Conservation (phyloP, 2,797 vertebrate genomes). For the Parauchenoglanis punctatus region DNA sequence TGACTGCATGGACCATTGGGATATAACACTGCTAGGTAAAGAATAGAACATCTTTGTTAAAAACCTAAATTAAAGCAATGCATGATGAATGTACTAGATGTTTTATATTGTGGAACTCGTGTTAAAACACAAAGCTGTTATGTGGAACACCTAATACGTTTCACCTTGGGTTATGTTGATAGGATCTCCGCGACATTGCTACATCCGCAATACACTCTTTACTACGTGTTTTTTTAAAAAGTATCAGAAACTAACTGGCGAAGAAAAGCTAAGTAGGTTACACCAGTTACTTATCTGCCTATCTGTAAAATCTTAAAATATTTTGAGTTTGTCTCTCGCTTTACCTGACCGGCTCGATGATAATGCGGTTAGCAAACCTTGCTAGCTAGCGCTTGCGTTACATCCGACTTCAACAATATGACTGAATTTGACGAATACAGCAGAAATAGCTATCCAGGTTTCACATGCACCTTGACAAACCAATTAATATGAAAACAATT, state of each 20-base stretch:
- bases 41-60: too few species aligned
- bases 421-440: background rate
- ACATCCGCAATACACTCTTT: background rate
- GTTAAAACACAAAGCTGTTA: background rate
- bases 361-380: background rate
- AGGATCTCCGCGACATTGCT: background rate
- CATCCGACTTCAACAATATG: background rate
- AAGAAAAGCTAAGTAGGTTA: background rate
- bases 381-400: background rate
- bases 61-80: too few species aligned
- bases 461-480: background rate
- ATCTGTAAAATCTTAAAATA: background rate
- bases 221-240: too few species aligned
- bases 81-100: too few species aligned
- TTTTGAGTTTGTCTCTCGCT: background rate
- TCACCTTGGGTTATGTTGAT: background rate
- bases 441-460: background rate
- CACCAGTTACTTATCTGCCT: rapidly evolving
- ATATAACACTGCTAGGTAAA: background rate
- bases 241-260: too few species aligned
- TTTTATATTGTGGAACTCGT: background rate
- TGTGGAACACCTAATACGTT: background rate
- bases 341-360: background rate
- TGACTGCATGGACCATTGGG: too few species aligned
- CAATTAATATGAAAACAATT: background rate